phyloP scores from a whole-genome alignment of 2,888 invertebrate species.

The Ochropleura leucogaster region DNA sequence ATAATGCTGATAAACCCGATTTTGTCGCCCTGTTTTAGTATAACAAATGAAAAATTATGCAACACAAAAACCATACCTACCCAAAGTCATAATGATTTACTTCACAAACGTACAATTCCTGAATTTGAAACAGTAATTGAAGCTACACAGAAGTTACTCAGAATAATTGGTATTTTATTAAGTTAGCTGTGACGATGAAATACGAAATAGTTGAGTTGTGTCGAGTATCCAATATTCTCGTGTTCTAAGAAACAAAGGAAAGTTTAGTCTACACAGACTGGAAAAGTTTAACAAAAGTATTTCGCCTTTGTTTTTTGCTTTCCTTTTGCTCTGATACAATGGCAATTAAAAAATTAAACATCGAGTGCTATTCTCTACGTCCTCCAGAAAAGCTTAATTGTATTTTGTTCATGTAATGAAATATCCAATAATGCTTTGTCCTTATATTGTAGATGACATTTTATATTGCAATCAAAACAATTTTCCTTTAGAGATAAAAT shows the following conservation, averaged over 20 bases:
- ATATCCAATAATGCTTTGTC: not conserved
- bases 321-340: conserved; percentile 8
- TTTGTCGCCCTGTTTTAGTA: conserved; percentile 24
- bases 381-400: conserved; percentile 4
- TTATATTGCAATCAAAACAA: not conserved
- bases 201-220: conserved; percentile 8
- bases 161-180: conserved; percentile 23
- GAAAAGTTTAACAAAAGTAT: conserved; percentile 39
- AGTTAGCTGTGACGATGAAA: not conserved
- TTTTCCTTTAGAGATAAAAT: not conserved
- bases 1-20: conserved; percentile 17
- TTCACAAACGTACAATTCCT: conserved; percentile 17
- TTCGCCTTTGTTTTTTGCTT: conserved; percentile 5
- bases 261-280: conserved; percentile 8
- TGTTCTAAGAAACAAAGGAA: conserved; percentile 28
- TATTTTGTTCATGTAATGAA: conserved; percentile 15
- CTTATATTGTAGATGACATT: conserved; percentile 2
- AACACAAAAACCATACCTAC: conserved; percentile 12
- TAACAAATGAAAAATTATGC: conserved; percentile 14
- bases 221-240: conserved; percentile 15
- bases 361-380: conserved; percentile 5
- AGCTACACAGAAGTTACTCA: conserved; percentile 12
- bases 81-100: conserved; percentile 19
- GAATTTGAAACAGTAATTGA: conserved; percentile 3
- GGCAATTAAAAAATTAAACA: conserved; percentile 43